Evolutionary conservation across 2,797 vertebrate genomes (phyloP).

Genomic region (Heliangelus exortis): DNA sequence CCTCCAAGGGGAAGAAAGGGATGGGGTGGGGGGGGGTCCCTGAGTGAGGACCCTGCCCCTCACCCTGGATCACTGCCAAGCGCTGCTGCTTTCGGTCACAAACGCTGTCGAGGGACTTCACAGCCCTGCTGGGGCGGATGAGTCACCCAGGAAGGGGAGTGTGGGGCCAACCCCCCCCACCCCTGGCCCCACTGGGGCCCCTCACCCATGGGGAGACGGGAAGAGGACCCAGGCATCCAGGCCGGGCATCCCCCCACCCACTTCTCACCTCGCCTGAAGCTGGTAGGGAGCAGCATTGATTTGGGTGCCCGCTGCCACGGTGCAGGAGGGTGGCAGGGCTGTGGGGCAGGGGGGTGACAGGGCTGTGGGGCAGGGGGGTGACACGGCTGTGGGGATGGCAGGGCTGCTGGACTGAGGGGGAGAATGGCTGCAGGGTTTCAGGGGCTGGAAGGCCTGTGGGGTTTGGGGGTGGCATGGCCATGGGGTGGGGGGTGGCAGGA

Average conservation of each 20-base stretch:
- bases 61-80: neutral
- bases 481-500: neutral
- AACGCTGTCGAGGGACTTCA: slow-evolving; percentile 62
- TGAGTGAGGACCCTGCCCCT: neutral
- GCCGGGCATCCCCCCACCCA: too few relatives aligned
- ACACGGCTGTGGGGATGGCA: neutral
- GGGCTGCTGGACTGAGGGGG: too few relatives aligned
- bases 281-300: neutral
- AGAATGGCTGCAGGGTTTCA: too few relatives aligned
- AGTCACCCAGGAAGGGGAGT: slow-evolving; percentile 59
- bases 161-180: neutral
- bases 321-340: neutral
- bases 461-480: too few relatives aligned
- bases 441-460: neutral
- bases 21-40: neutral
- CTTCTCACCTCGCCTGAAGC: neutral
- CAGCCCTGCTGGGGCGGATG: slow-evolving; percentile 45
- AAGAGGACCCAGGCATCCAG: fast-evolving
- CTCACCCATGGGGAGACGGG: neutral
- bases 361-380: neutral
- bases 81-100: neutral
- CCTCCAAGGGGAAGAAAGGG: neutral
- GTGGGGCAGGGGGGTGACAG: neutral
- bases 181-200: neutral
- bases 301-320: fast-evolving